These are phyloP conservation scores for Pyrocephalus nanus DNA, from an alignment of 2,797 vertebrate species.

Conservation along the genomic window DNA sequence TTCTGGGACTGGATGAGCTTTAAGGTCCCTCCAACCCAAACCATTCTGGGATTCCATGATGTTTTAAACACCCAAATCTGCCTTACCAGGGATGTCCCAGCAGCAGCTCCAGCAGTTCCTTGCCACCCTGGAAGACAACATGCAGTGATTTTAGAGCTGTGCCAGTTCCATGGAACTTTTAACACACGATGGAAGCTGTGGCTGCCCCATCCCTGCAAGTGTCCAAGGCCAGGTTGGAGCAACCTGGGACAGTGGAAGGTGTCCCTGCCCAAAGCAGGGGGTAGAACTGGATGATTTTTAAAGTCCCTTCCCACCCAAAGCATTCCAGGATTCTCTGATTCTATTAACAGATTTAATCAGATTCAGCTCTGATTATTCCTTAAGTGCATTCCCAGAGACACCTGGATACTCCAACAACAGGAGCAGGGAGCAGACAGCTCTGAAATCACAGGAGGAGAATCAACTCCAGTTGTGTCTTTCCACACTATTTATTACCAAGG, in stretches of 20 bases:
- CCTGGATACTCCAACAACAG: not conserved
- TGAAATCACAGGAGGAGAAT: not conserved
- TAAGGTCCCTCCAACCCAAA: not conserved
- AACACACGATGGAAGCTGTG: not conserved
- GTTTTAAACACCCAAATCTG: accelerated
- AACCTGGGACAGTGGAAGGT: accelerated
- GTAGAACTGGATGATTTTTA: not conserved
- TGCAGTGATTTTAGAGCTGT: not conserved
- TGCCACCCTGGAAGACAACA: constrained; percentile 24
- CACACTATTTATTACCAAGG: not conserved
- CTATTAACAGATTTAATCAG: not conserved
- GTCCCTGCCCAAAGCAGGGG: not conserved
- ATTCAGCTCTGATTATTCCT: not conserved
- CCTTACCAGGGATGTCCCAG: constrained; percentile 13
- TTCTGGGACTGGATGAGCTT: not conserved
- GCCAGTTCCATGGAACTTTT: not conserved
- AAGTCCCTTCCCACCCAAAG: not conserved
- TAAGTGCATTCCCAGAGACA: not conserved
- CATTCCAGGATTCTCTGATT: not conserved
- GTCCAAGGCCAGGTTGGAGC: not conserved
- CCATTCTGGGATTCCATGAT: accelerated
- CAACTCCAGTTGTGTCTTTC: not conserved
- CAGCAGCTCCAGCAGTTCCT: not conserved
- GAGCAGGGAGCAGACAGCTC: not conserved
- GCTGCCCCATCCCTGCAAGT: not conserved